phyloP scores from a whole-genome alignment of 2,888 invertebrate genomes.

The Drosophila robusta region DNA sequence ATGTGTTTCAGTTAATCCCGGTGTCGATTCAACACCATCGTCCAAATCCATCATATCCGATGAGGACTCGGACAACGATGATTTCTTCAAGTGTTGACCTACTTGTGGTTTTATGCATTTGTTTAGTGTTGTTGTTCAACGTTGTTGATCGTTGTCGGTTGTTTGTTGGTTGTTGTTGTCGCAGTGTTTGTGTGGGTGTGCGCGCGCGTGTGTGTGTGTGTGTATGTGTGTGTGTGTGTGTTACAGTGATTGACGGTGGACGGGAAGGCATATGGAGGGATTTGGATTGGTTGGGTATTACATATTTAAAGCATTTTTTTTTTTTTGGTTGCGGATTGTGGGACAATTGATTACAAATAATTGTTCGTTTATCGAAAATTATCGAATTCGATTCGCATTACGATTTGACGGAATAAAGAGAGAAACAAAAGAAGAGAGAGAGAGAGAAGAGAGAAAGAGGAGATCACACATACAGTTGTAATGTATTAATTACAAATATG shows the following conservation, averaged over 20 bases:
- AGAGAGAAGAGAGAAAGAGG: conserved; percentile 78
- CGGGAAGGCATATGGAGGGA: conserved; percentile 25
- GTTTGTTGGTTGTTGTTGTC: conserved; percentile 32
- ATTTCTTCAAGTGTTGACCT: conserved; percentile 96
- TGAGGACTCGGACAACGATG: conserved; percentile 94
- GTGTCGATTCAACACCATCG: conserved; percentile 89
- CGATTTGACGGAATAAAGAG: conserved; percentile 71
- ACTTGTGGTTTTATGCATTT: conserved; percentile 82
- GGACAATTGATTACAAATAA: conserved; percentile 26
- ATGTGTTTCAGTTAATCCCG: conserved; percentile 85
- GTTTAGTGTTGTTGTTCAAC: conserved; percentile 67
- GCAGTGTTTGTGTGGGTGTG: conserved; percentile 23
- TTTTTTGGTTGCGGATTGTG: conserved; percentile 29
- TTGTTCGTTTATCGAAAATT: conserved; percentile 24
- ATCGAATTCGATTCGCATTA: conserved; percentile 33
- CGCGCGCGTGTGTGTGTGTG: not conserved
- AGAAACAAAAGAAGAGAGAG: conserved; percentile 80
- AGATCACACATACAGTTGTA: conserved; percentile 81
- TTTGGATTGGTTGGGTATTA: conserved; percentile 26
- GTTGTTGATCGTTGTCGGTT: conserved; percentile 30
- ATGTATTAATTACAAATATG: conserved; percentile 75
- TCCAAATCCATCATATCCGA: conserved; percentile 97
- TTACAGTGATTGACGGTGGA: conserved; percentile 34
- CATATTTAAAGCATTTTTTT: conserved; percentile 11
- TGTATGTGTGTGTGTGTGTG: conserved; percentile 12